Conservation (phyloP, 2,113 vertebrate species). For the Bolborhynchus lineola region DNA sequence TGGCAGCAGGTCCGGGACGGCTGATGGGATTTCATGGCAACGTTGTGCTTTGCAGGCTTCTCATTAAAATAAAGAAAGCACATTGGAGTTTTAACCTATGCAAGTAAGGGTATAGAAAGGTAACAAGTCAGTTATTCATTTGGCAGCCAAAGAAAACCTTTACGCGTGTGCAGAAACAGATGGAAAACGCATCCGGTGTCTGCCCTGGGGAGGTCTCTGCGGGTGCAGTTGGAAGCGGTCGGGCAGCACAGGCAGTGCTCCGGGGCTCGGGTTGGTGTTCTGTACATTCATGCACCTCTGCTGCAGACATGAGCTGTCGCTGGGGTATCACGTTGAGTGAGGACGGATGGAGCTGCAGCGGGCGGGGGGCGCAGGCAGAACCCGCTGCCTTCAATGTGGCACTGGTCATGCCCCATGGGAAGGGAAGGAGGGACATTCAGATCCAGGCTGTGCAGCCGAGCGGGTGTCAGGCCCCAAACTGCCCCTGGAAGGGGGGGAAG, state of each 20-base stretch:
- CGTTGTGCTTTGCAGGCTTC: background rate
- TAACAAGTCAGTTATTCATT: background rate
- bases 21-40: background rate
- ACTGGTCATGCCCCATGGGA: rapidly evolving
- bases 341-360: rapidly evolving
- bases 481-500: background rate
- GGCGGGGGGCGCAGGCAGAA: background rate
- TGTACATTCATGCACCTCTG: background rate
- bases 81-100: background rate
- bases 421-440: background rate
- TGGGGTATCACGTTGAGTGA: rapidly evolving
- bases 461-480: rapidly evolving
- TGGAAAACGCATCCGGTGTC: background rate
- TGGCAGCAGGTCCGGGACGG: background rate
- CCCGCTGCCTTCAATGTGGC: background rate
- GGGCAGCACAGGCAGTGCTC: background rate
- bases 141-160: background rate
- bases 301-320: background rate
- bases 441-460: rapidly evolving
- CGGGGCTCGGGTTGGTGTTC: rapidly evolving
- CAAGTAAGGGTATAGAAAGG: background rate
- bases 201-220: rapidly evolving
- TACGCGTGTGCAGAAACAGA: background rate
- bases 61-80: background rate
- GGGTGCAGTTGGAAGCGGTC: background rate